A percentile compares a stretch with the other conserved stretches of the same genome.
Conservation (phyloP, 2,888 invertebrate genomes). For the Cheilosia grossa region DNA sequence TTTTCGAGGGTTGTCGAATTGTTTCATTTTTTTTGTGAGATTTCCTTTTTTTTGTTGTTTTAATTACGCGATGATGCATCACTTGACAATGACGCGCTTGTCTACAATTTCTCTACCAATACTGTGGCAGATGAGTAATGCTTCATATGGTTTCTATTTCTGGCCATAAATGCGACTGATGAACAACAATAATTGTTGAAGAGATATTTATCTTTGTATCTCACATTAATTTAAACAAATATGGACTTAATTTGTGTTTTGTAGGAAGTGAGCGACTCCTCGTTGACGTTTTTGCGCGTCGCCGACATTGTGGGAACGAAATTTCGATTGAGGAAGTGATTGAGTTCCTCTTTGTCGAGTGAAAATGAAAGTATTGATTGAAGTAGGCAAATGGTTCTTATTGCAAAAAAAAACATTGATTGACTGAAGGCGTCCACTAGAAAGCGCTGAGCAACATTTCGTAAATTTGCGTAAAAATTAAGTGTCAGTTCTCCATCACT, state of each 20-base stretch:
- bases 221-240: slow-evolving; percentile 45
- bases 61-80: slow-evolving; percentile 29
- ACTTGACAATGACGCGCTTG: slow-evolving; percentile 16
- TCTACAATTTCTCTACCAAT: slow-evolving; percentile 23
- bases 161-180: slow-evolving; percentile 25
- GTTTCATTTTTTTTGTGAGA: slow-evolving; percentile 13
- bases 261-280: not conserved
- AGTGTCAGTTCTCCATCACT: no score
- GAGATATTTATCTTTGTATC: slow-evolving; percentile 19
- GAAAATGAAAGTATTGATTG: slow-evolving; percentile 18
- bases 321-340: slow-evolving; percentile 1
- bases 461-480: no score
- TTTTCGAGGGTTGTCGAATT: slow-evolving; percentile 27
- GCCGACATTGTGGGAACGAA: slow-evolving; percentile 11
- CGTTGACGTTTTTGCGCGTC: slow-evolving; percentile 22
- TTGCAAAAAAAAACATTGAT: no score
- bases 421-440: no score
- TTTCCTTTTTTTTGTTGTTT: slow-evolving; percentile 13
- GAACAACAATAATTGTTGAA: slow-evolving; percentile 19
- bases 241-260: slow-evolving; percentile 27
- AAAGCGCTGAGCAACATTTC: no score
- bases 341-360: slow-evolving; percentile 1
- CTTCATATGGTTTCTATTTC: slow-evolving; percentile 9
- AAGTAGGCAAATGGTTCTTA: no score
- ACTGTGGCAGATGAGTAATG: slow-evolving; percentile 46